Base-by-base conservation (phyloP, 2,797 vertebrate genomes). In the Yasuhikotakia modesta region DNA sequence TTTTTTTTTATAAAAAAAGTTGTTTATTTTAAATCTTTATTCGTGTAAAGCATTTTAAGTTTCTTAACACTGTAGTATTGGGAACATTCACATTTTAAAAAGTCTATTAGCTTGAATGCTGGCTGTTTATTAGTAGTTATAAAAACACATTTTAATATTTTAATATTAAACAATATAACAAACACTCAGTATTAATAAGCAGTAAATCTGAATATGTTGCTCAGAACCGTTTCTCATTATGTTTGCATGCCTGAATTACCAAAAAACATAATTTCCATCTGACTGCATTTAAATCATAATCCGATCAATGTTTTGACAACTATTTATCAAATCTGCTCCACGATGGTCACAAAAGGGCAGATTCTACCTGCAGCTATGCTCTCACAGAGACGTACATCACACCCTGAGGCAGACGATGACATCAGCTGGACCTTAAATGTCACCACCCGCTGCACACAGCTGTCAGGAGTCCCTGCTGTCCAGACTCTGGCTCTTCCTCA, bases 391-490 rank as follows among this genome's bases (percentile, higher is more conserved):
- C 73, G 45, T 57, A 22, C 48, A 43, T 24, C 10, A 30, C 77
- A 67, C 46, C 61, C 76, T 35, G n/a, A 58, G 48, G 61, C 58
- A 78, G 57, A 64, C 17, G 12, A 30, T 53, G 30, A 78, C 46
- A 78, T 63, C 57, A 70, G 43, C 46, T 71, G 50, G 57, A 65
- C 63, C 66, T 66, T 75, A 75, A 75, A 75, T 75, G 73, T 75
- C 73, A 75, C 32, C 73, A 75, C 48, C 63, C 32, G 22, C 63
- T 67, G 50, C 22, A 55, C 16, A 24, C 61, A 74, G 63, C 73
- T 75, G 73, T 66, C 61, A 24, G 71, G 48, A 65, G 30, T 21
- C 72, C 16, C 61, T 27, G 48, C 30, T 48, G 30, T 65, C 48
- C 48, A n/a, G 10, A 3, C 19, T 0, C 4, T 24, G 27, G 27